A percentile compares a stretch with the other conserved stretches of the same genome.
Evolutionary conservation across 2,888 invertebrate species (phyloP).

Genomic region (Drosophila silvestris): DNA sequence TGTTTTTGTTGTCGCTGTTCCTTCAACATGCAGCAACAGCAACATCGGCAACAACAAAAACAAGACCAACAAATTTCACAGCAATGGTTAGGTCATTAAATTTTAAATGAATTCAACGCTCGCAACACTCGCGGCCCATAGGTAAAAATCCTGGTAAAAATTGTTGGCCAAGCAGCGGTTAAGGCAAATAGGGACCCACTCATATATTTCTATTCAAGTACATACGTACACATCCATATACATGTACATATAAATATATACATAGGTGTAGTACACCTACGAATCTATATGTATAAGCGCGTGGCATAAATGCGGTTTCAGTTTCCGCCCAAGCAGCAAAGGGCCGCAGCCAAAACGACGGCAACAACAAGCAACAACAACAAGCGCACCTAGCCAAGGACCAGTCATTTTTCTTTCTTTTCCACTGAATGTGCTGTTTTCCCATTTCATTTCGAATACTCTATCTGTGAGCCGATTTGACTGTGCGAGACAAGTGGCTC

Average conservation of each 20-base stretch:
- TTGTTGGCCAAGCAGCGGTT: slow-evolving; percentile 53
- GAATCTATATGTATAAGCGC: slow-evolving; percentile 8
- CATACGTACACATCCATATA: slow-evolving; percentile 14
- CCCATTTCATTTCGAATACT: slow-evolving; percentile 11
- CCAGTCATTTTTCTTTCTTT: slow-evolving; percentile 53
- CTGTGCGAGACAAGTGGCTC: background rate
- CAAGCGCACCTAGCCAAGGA: slow-evolving; percentile 44
- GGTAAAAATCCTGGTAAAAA: slow-evolving; percentile 52
- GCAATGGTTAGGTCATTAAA: slow-evolving; percentile 78
- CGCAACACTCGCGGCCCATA: slow-evolving; percentile 30
- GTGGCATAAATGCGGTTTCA: slow-evolving; percentile 68
- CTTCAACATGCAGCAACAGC: slow-evolving; percentile 36
- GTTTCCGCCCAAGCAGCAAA: slow-evolving; percentile 62
- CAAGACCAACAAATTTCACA: slow-evolving; percentile 47
- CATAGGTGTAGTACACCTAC: slow-evolving; percentile 6
- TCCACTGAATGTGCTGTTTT: slow-evolving; percentile 20
- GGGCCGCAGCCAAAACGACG: slow-evolving; percentile 45
- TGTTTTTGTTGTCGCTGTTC: slow-evolving; percentile 23
- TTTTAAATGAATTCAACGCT: slow-evolving; percentile 77
- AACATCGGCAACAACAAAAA: slow-evolving; percentile 26
- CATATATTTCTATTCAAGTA: slow-evolving; percentile 2
- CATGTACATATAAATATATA: slow-evolving; percentile 12
- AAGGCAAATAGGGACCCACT: slow-evolving; percentile 40
- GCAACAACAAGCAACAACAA: slow-evolving; percentile 17
- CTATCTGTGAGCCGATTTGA: background rate